Evolutionary conservation across 2,888 invertebrate genomes (phyloP), one percentile per base, ranked within the genome.

Genomic region (Lycia hirtaria): DNA sequence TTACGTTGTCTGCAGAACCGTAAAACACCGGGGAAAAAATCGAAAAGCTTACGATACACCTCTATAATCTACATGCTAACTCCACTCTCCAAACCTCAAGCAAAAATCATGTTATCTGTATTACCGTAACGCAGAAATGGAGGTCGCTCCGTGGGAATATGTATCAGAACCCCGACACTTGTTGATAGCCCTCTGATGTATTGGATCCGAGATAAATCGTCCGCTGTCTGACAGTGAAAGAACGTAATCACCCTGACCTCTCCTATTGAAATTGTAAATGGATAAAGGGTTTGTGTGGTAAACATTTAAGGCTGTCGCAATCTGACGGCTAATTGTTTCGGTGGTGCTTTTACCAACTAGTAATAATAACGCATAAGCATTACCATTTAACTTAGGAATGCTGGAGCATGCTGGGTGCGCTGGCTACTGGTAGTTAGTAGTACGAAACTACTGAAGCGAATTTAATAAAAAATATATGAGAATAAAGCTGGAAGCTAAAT

Each of bases 131-230:
- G 37, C 38, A 24, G 49, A 41, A 58, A 48, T 52, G 41, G 47
- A 43, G 52, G 41, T 45, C 24, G 38, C 33, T 41, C 35, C 47
- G 45, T 52, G 47, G 41, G 51, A 57, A 52, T 52, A 57, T 52
- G 47, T 52, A 57, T 52, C 47, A 35, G 51, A 58, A 50, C 74
- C 81, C 80, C 72, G 85, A 82, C 88, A 90, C 88, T 89, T 90
- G 88, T 88, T 90, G 90, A 90, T 89, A 86, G 82, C 79, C 62
- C 60, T 61, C 67, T 71, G 76, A 78, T 75, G 76, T 78, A 81
- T 78, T 72, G 76, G 72, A 66, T 67, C 64, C 64, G 72, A 82
- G 77, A 83, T 79, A 80, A 78, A 83, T 78, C 72, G 73, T 71
- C 71, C 68, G 70, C 67, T 68, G 75, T 73, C 73, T 50, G 66